Evolutionary conservation across 1,140 invertebrate species (phyloP).

Genomic region (Micrasema minimum): DNA sequence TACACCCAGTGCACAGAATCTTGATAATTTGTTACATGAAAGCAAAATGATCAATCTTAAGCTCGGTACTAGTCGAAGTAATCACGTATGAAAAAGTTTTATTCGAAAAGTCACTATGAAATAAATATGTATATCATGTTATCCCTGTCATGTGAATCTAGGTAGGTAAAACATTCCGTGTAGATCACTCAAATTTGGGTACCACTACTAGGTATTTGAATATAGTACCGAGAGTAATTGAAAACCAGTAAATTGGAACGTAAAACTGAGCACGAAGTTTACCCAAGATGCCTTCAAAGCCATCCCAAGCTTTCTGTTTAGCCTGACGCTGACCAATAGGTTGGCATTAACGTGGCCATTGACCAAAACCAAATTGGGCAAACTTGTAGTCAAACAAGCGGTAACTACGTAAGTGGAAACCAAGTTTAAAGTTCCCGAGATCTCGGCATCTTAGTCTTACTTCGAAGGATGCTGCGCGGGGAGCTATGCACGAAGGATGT

Average conservation of each 20-base stretch:
- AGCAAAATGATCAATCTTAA: too few relatives aligned
- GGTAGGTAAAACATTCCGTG: too few relatives aligned
- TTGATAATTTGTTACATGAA: too few relatives aligned
- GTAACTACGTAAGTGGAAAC: constrained; percentile 53
- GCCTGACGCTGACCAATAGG: constrained; percentile 48
- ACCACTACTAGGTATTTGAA: too few relatives aligned
- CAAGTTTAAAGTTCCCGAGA: constrained; percentile 50
- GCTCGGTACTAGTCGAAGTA: too few relatives aligned
- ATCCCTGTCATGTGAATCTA: too few relatives aligned
- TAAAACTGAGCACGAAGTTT: constrained; percentile 23
- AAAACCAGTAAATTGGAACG: constrained; percentile 18
- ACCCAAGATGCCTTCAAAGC: constrained; percentile 22
- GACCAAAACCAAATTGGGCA: constrained; percentile 52
- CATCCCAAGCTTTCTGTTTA: constrained; percentile 19
- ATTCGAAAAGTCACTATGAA: too few relatives aligned
- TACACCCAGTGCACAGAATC: too few relatives aligned
- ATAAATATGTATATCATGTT: too few relatives aligned
- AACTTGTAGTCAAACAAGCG: constrained; percentile 53
- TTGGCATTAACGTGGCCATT: constrained; percentile 51
- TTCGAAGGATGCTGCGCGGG: background rate
- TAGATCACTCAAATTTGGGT: too few relatives aligned
- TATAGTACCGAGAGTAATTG: background rate
- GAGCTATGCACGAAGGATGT: background rate
- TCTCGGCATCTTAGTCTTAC: constrained; percentile 28
- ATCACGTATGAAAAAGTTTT: too few relatives aligned